Base-by-base conservation (phyloP, 2,888 invertebrate genomes). In the Drosophila picticornis region DNA sequence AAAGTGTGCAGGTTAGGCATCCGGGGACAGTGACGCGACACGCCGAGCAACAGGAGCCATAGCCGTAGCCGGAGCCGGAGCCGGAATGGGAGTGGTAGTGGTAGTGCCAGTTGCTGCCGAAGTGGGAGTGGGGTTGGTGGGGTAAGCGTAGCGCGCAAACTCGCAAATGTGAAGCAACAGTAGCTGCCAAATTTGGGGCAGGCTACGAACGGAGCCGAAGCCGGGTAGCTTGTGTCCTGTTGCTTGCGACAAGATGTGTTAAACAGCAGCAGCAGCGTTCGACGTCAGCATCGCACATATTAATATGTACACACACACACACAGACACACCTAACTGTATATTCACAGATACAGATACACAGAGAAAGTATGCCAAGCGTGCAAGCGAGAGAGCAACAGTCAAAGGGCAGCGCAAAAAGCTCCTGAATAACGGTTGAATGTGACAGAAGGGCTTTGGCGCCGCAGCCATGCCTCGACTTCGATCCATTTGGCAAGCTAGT, bases 191-290 rank as follows among this genome's bases (percentile, higher is more conserved):
- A 83, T 86, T 88, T 83, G 83, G 83, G 81, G 69, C 83, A 88
- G 66, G 55, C 55, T 27, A 56, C 57, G 46, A 52, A n/a, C 31
- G 38, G 19, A 46, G 29, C 58, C 29, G 52, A 50, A 59, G 66
- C 52, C 65, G 84, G 74, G 64, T 53, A 22, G 62, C 31, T 57
- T 59, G 68, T 77, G 70, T 77, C 84, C 90, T 85, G 84, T 85
- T 85, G 90, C 90, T 90, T 85, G 80, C 80, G 87, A 64, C 81
- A 70, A 81, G 81, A 84, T 81, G 75, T 72, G 64, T 60, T 61
- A 38, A 67, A 48, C 59, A 72, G 50, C 62, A 51, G 50, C 62
- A 51, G 46, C 62, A 72, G 52, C 64, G 51, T 74, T 59, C 86
- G 83, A 84, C 86, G 84, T 90, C 90, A 84, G 84, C 90, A 88